A percentile compares a stretch with the other conserved stretches of the same genome.
phyloP scores from a whole-genome alignment of 2,797 vertebrate genomes.

The Cyclopterus lumpus region DNA sequence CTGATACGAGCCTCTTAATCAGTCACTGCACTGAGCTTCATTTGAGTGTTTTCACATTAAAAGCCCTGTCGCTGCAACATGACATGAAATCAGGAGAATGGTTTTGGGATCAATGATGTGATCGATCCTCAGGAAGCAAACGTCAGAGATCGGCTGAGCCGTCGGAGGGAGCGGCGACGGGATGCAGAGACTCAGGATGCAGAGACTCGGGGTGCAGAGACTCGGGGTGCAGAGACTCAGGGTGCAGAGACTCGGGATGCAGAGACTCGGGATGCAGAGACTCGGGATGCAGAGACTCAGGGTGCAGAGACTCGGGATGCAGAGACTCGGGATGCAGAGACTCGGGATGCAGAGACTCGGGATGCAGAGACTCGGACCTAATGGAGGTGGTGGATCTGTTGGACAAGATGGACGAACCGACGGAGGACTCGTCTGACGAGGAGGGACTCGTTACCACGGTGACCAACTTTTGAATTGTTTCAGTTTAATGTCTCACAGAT shows the following conservation, averaged over 20 bases:
- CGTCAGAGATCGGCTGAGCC: neutral
- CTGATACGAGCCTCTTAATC: too few relatives aligned
- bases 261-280: neutral
- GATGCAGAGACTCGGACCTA: neutral
- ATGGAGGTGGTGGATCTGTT: neutral
- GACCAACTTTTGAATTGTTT: neutral
- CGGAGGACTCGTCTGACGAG: constrained; percentile 38
- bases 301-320: too few relatives aligned
- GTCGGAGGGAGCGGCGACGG: neutral
- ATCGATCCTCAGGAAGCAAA: neutral
- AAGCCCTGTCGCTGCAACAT: too few relatives aligned
- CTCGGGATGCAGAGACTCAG: neutral
- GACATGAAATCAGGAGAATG: too few relatives aligned
- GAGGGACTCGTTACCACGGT: neutral
- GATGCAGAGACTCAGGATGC: neutral
- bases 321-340: too few relatives aligned
- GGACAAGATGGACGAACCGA: neutral
- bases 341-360: neutral
- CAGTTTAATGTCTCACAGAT: neutral
- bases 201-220: neutral
- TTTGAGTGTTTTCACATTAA: too few relatives aligned
- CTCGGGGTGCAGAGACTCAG: neutral
- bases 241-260: neutral
- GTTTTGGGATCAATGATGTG: too few relatives aligned
- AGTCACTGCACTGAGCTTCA: too few relatives aligned